Conservation (phyloP, 2,113 vertebrate genomes). For the Mastomys natalensis region DNA sequence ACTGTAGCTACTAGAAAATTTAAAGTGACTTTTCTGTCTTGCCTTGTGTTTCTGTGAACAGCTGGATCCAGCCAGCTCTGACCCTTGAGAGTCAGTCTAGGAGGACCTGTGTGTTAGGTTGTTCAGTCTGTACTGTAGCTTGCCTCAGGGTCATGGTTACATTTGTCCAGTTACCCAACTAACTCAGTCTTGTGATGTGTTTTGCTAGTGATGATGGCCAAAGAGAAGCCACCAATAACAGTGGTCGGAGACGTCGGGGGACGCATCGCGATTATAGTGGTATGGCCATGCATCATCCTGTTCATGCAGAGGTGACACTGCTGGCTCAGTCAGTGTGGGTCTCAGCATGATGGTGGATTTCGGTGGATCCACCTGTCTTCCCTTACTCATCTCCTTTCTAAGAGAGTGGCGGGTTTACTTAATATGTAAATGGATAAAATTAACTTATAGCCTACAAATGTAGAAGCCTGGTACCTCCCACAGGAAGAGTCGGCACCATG, state of each 20-base stretch:
- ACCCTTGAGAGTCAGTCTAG: not conserved
- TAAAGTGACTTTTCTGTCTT: not conserved
- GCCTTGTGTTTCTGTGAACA: not conserved
- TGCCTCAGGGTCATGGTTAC: not conserved
- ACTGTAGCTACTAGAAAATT: not conserved
- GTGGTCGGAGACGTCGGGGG: conserved; percentile 99
- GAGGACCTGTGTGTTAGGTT: not conserved
- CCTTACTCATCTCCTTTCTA: not conserved
- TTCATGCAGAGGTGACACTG: rapidly evolving
- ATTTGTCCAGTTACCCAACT: not conserved
- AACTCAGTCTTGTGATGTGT: conserved; percentile 24
- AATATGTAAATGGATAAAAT: not conserved
- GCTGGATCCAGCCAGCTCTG: not conserved
- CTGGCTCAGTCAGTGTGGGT: not conserved
- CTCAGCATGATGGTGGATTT: not conserved
- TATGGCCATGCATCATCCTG: conserved; percentile 81
- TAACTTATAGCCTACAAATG: no score
- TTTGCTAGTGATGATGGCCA: conserved; percentile 98
- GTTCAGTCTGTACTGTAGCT: not conserved
- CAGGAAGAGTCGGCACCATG: not conserved
- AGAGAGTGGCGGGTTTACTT: not conserved
- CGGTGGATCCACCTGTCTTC: not conserved
- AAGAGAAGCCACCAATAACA: conserved; percentile 99
- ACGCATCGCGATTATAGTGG: conserved; percentile 98
- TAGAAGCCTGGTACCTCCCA: not conserved